These are phyloP conservation scores for Drosophila teissieri DNA, from an alignment of 1,140 invertebrate species.

Conservation along the genomic window DNA sequence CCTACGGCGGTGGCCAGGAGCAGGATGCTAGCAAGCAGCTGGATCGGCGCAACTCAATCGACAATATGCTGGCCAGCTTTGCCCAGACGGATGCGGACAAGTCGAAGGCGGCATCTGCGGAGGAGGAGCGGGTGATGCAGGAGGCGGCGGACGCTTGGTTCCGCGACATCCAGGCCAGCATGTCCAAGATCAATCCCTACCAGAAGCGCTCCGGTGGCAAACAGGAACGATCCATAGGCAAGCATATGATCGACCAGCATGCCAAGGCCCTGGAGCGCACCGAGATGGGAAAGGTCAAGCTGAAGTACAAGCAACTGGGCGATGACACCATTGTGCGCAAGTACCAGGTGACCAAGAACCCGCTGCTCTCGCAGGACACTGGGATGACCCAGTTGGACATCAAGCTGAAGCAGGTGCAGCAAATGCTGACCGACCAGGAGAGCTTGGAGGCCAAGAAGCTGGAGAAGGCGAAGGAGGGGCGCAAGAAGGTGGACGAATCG, in stretches of 20 bases:
- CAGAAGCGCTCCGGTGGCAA: not conserved
- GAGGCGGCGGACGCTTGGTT: conserved; percentile 60
- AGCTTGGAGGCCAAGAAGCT: not conserved
- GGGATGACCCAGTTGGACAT: not conserved
- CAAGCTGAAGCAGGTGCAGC: not conserved
- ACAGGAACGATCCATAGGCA: not conserved
- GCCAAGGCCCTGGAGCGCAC: not conserved
- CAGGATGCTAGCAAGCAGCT: conserved; percentile 7
- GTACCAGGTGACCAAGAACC: not conserved
- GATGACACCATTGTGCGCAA: not conserved
- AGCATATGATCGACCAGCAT: not conserved
- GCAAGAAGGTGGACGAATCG: not conserved
- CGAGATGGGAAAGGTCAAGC: not conserved
- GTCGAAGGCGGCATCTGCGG: not conserved
- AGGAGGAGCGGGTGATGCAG: conserved; percentile 9
- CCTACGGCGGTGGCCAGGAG: conserved; percentile 26
- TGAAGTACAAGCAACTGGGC: not conserved
- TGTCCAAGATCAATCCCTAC: not conserved
- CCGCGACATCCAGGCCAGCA: conserved; percentile 29
- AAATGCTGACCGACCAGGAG: conserved; percentile 7
- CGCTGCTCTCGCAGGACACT: not conserved
- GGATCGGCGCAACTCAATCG: conserved; percentile 53
- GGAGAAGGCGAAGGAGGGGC: not conserved
- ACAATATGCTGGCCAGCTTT: conserved; percentile 62
- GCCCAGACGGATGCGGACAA: conserved; percentile 10